Percentiles rank a stretch among this genome's conserved stretches.
Evolutionary conservation across 2,888 invertebrate genomes (phyloP).

Genomic region (Drosophila mimetica): DNA sequence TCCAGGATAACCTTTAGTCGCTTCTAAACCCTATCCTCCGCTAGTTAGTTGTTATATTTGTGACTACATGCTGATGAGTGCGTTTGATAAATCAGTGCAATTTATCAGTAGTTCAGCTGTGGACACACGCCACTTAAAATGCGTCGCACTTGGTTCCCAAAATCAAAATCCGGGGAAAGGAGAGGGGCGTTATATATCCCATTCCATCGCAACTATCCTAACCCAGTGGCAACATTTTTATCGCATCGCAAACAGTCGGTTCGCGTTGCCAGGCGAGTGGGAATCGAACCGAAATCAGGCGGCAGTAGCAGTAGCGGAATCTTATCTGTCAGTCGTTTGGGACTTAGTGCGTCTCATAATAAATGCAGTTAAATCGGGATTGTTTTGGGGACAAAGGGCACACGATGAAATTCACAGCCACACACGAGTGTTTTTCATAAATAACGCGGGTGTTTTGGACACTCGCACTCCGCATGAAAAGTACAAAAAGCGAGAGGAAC

Average conservation of each 20-base stretch:
- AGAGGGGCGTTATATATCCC: neutral
- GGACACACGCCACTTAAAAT: constrained; percentile 68
- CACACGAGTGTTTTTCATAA: constrained; percentile 60
- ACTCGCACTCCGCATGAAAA: constrained; percentile 5
- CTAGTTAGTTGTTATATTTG: constrained; percentile 5
- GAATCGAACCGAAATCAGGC: constrained; percentile 12
- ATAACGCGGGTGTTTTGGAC: constrained; percentile 44
- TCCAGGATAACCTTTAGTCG: constrained; percentile 8
- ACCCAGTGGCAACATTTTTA: constrained; percentile 51
- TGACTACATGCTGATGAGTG: constrained; percentile 29
- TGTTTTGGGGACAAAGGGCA: constrained; percentile 22
- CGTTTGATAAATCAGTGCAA: constrained; percentile 76
- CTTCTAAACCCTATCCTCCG: neutral
- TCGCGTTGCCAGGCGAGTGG: constrained; percentile 5
- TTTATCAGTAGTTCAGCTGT: constrained; percentile 65
- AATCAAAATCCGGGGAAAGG: neutral
- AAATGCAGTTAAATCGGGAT: constrained; percentile 68
- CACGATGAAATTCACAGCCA: constrained; percentile 2
- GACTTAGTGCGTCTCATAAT: constrained; percentile 65
- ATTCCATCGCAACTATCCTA: neutral
- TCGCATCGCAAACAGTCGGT: constrained; percentile 61
- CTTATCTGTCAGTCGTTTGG: constrained; percentile 62
- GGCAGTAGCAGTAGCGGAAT: constrained; percentile 37
- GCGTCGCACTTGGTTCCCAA: constrained; percentile 42
- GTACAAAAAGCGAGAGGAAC: neutral